Conservation (phyloP, 2,113 vertebrate species). For the Ptyas mucosa region DNA sequence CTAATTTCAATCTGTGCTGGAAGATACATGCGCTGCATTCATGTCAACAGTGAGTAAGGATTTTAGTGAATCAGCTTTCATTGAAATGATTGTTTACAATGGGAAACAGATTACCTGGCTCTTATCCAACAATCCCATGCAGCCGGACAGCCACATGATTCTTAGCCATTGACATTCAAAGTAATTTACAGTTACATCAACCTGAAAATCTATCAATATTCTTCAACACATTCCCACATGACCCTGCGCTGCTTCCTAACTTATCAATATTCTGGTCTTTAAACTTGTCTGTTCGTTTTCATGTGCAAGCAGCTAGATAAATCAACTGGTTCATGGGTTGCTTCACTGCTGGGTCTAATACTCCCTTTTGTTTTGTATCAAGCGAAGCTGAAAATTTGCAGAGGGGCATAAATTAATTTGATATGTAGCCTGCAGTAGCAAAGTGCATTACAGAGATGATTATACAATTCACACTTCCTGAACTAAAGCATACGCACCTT, state of each 20-base stretch:
- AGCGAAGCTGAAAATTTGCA: neutral
- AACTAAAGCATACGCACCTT: constrained; percentile 11
- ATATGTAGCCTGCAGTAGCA: constrained; percentile 7
- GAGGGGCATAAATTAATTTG: constrained; percentile 28
- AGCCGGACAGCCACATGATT: neutral
- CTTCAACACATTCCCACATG: neutral
- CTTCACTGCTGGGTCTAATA: neutral
- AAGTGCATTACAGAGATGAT: constrained; percentile 44
- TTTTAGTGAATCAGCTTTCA: neutral
- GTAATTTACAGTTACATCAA: neutral
- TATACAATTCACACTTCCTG: constrained; percentile 24
- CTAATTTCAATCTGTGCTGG: fast-evolving
- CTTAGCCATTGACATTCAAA: constrained; percentile 1
- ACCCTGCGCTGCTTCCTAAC: neutral
- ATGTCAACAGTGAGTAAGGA: neutral
- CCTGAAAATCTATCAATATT: neutral
- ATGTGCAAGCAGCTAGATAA: neutral
- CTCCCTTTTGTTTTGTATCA: neutral
- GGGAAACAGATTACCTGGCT: neutral
- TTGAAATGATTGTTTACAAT: neutral
- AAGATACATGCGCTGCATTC: neutral
- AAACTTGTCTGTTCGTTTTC: neutral
- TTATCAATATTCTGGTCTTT: neutral
- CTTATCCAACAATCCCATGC: fast-evolving
- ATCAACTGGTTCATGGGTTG: neutral